Base-by-base conservation (phyloP, 2,113 vertebrate species). In the Cromileptes altivelis region DNA sequence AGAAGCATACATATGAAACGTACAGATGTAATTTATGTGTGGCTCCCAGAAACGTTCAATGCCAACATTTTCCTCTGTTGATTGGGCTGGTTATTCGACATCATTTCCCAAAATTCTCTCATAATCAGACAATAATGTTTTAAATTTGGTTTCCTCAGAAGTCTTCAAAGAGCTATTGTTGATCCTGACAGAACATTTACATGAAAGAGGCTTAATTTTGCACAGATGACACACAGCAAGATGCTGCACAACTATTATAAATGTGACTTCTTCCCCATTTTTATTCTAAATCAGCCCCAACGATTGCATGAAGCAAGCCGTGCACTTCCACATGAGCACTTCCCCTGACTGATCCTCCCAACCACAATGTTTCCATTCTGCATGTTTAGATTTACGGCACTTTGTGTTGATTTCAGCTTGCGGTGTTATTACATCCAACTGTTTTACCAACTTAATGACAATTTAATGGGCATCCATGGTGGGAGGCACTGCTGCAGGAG, bases 361-460 rank as follows among this genome's bases (percentile, higher is more conserved):
- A 55, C 25, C 23, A 30, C 30, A 50, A 42, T 30, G 23, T 64
- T 63, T 74, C 45, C 42, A 10, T 70, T 62, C 82, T 49, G 45
- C 61, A 64, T 65, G 56, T 74, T 78, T 45, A 7, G 30, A 81
- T 80, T 53, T 53, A 19, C 30, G 55, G 56, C 75, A 53, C 60
- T 62, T 58, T 81, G 75, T 75, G 73, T 70, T 77, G 68, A 84
- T 85, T 88, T 87, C 68, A 70, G 63, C 81, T 12, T 14, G 27
- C 18, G 10, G 15, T 6, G 25, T 60, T 25, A 37, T 78, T 52
- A n/a, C 37, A 69, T 57, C 62, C 53, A 23, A 33, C 71, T 68
- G 82, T 82, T 89, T 89, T 33, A 73, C 74, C 71, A 78, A 82
- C 69, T 72, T 93, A 89, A 92, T 86, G 88, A 67, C 62, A 79